These are phyloP conservation scores for Rhingia campestris DNA, from an alignment of 2,888 invertebrate species.

Conservation along the genomic window DNA sequence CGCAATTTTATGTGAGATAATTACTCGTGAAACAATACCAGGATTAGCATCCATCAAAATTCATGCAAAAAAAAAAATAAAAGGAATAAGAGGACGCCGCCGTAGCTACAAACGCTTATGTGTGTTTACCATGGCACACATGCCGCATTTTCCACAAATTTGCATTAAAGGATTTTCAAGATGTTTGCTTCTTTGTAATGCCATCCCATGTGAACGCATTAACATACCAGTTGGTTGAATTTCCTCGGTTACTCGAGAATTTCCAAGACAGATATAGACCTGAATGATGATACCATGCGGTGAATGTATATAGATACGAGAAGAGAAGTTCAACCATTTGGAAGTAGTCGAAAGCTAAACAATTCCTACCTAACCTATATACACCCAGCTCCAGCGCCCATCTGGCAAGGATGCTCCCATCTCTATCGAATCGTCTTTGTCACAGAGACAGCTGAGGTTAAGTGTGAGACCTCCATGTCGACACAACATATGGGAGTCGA, in stretches of 20 bases:
- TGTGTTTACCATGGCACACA: constrained; percentile 56
- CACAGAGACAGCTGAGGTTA: constrained; percentile 48
- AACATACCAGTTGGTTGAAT: constrained; percentile 56
- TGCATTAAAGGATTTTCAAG: constrained; percentile 72
- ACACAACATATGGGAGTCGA: not conserved
- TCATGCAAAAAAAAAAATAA: constrained; percentile 21
- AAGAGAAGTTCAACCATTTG: not conserved
- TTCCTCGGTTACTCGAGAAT: constrained; percentile 23
- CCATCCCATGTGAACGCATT: constrained; percentile 63
- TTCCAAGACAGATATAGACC: not conserved
- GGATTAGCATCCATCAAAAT: constrained; percentile 67
- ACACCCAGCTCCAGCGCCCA: constrained; percentile 13
- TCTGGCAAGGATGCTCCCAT: constrained; percentile 19
- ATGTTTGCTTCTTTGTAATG: constrained; percentile 69
- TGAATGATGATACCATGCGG: not conserved
- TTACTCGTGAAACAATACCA: constrained; percentile 60
- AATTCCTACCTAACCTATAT: constrained; percentile 11
- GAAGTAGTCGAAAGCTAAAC: constrained; percentile 27
- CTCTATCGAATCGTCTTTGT: not conserved
- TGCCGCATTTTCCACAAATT: constrained; percentile 73
- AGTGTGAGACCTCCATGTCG: constrained; percentile 30
- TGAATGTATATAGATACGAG: no score
- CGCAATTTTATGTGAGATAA: constrained; percentile 63
- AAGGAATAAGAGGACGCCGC: not conserved
- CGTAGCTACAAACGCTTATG: constrained; percentile 23